Percentiles rank a stretch among this genome's conserved stretches.
Conservation (phyloP, 2,888 invertebrate species). For the Osedax frankpressi region DNA sequence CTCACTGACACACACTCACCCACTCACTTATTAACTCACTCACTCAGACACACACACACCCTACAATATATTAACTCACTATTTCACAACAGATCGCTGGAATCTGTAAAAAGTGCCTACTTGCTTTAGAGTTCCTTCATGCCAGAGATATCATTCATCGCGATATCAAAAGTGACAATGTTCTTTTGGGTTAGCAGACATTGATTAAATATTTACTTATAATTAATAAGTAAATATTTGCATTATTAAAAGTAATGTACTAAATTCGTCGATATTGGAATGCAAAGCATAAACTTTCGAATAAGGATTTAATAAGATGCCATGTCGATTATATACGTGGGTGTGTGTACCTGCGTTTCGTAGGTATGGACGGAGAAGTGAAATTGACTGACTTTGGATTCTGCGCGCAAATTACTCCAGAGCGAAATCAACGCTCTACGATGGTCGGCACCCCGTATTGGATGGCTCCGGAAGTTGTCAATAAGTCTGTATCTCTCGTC, state of each 20-base stretch:
- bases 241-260: too few relatives aligned
- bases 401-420: slow-evolving; percentile 86
- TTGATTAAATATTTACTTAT: too few relatives aligned
- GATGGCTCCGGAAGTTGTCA: slow-evolving; percentile 49
- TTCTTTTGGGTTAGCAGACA: slow-evolving; percentile 59
- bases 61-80: too few relatives aligned
- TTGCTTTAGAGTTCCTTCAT: slow-evolving; percentile 79
- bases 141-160: slow-evolving; percentile 57
- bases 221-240: too few relatives aligned
- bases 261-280: too few relatives aligned
- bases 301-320: too few relatives aligned
- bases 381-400: slow-evolving; percentile 76
- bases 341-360: too few relatives aligned
- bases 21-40: too few relatives aligned
- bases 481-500: slow-evolving; percentile 39
- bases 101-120: slow-evolving; percentile 72
- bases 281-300: too few relatives aligned
- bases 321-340: too few relatives aligned
- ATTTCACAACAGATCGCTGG: slow-evolving; percentile 66
- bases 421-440: slow-evolving; percentile 71
- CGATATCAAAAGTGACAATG: slow-evolving; percentile 77
- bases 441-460: slow-evolving; percentile 87
- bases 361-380: slow-evolving; percentile 51
- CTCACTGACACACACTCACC: too few relatives aligned
- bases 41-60: too few relatives aligned